Conservation (phyloP, 2,113 vertebrate genomes). For the Ceyx melanurus region DNA sequence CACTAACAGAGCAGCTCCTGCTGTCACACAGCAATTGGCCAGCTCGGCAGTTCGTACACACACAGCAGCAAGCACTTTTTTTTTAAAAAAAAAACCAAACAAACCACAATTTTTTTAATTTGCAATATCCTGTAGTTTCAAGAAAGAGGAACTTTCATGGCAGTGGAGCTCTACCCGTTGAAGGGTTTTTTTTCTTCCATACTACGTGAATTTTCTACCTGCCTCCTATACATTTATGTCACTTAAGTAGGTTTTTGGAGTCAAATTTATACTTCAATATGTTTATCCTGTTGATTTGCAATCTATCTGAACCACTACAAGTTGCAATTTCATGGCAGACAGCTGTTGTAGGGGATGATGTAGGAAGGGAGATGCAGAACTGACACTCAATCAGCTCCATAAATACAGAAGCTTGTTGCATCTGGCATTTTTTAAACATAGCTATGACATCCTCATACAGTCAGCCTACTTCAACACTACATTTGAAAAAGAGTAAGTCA, state of each 20-base stretch:
- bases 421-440: not conserved
- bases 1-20: not conserved
- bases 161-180: not conserved
- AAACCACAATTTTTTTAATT: not conserved
- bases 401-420: not conserved
- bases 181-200: fast-evolving
- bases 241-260: not conserved
- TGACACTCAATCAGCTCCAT: not conserved
- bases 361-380: not conserved
- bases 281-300: not conserved
- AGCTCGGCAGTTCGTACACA: not conserved
- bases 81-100: too few relatives aligned
- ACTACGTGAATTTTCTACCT: not conserved
- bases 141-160: not conserved
- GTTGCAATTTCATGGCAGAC: not conserved
- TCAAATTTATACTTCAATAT: not conserved
- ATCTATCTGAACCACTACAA: not conserved
- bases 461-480: not conserved
- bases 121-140: not conserved
- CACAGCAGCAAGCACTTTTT: not conserved
- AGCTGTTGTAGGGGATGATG: not conserved
- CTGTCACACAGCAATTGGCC: not conserved
- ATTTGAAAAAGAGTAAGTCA: not conserved
- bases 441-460: not conserved
- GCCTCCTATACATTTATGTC: not conserved